Evolutionary conservation across 2,888 invertebrate species (phyloP).

Genomic region (Hypercompe scribonia): DNA sequence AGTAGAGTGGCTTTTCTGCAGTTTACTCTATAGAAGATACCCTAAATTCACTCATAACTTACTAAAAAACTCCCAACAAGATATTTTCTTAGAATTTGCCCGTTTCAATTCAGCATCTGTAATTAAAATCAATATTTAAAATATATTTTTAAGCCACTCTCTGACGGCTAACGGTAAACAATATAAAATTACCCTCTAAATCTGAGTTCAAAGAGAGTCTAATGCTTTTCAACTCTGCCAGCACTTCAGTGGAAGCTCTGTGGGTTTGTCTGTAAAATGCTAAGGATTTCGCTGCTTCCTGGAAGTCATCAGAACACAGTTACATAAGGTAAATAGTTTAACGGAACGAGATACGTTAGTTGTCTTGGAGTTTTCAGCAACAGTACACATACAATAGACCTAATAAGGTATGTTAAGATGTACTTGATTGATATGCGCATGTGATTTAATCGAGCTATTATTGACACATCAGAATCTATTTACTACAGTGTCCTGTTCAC

Average conservation of each 20-base stretch:
- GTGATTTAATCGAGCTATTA: too few species aligned
- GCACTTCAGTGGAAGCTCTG: neutral
- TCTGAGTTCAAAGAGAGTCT: neutral
- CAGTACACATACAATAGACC: neutral
- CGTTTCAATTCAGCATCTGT: neutral
- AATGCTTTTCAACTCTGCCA: neutral
- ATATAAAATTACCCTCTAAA: neutral
- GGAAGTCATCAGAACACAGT: neutral
- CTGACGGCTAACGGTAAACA: neutral
- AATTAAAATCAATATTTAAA: neutral
- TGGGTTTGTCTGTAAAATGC: neutral
- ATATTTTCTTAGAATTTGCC: neutral
- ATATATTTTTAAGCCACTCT: neutral
- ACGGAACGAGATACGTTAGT: too few species aligned
- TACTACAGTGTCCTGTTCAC: too few species aligned
- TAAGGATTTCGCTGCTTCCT: neutral
- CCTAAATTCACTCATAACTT: neutral
- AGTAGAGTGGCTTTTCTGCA: neutral
- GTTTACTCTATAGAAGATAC: neutral
- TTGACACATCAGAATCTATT: too few species aligned
- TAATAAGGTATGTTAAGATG: too few species aligned
- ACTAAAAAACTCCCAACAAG: slow-evolving; percentile 14
- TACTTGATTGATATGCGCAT: too few species aligned
- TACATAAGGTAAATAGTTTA: neutral
- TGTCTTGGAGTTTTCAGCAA: neutral